Base-by-base conservation (phyloP, 2,797 vertebrate genomes). In the Syngnathus acus region DNA sequence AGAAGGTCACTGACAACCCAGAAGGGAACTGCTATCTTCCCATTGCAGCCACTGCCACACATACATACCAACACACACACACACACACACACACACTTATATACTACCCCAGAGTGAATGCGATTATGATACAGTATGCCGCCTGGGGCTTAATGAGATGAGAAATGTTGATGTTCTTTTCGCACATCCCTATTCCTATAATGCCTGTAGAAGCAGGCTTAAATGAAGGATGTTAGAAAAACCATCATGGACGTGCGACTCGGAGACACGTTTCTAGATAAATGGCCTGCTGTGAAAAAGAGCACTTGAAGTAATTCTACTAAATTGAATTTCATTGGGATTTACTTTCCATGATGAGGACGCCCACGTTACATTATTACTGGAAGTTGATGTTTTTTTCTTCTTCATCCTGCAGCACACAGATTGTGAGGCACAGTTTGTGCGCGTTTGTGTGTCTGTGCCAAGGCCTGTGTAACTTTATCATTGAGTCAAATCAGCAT, bases 401-500 rank as follows among this genome's bases (percentile, higher is more conserved):
- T 48, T 51, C 6, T 17, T 51, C 39, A 42, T 42, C 60, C 80
- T 60, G 76, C 51, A 13, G 69, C 45, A 32, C 69, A 65, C 81
- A 83, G 78, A 81, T 79, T 83, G 84, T 39, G 67, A 72, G 70
- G 69, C 62, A 16, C 72, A 43, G 38, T 23, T 8, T 39, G 39
- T 23, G 59, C 9, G 60, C 40, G 50, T 45, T 40, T 45, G 10
- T 45, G 14, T 64, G 62, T 61, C 55, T 65, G 70, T 72, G 54
- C 48, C 75, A 66, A 74, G 71, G 70, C 64, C 60, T 51, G 66
- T 39, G 72, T 59, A 71, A 76, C 74, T 81, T 77, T 81, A 77
- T 84, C 81, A 71, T 84, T 87, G 85, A 77, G 81, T 84, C 75
- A 75, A 70, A 84, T 86, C 82, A 82, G 75, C 79, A 75, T 83